phyloP scores from a whole-genome alignment of 2,888 invertebrate species.

The Sipunculus nudus region DNA sequence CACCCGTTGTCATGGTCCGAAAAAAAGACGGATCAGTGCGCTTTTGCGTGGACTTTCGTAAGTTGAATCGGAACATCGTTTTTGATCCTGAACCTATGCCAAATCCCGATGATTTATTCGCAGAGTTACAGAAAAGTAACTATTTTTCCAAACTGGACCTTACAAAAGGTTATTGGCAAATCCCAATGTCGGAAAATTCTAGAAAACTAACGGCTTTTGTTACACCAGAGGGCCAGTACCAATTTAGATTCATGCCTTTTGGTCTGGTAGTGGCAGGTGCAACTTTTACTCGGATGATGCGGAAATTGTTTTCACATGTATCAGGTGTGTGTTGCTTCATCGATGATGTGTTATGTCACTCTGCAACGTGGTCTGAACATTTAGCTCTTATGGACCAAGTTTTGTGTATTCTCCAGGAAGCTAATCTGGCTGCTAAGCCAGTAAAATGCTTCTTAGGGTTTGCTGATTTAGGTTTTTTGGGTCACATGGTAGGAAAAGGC shows the following conservation, averaged over 20 bases:
- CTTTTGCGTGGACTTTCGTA: neutral
- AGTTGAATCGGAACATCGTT: neutral
- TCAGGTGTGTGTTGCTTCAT: constrained; percentile 8
- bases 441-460: constrained; percentile 15
- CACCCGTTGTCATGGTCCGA: neutral
- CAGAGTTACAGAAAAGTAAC: neutral
- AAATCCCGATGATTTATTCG: neutral
- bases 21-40: neutral
- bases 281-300: constrained; percentile 10
- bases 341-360: constrained; percentile 16
- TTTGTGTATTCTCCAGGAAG: neutral
- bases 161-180: constrained; percentile 2
- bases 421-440: constrained; percentile 3
- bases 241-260: constrained; percentile 9
- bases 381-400: neutral
- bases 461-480: constrained; percentile 7
- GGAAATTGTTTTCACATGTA: constrained; percentile 10
- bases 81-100: constrained; percentile 2
- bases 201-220: neutral
- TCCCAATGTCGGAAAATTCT: neutral
- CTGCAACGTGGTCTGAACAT: constrained; percentile 12
- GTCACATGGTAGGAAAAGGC: constrained; percentile 9
- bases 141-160: neutral
- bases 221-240: constrained; percentile 4
- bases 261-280: constrained; percentile 14